Evolutionary conservation across 2,113 vertebrate species (phyloP).

Genomic region (Helogale parvula): DNA sequence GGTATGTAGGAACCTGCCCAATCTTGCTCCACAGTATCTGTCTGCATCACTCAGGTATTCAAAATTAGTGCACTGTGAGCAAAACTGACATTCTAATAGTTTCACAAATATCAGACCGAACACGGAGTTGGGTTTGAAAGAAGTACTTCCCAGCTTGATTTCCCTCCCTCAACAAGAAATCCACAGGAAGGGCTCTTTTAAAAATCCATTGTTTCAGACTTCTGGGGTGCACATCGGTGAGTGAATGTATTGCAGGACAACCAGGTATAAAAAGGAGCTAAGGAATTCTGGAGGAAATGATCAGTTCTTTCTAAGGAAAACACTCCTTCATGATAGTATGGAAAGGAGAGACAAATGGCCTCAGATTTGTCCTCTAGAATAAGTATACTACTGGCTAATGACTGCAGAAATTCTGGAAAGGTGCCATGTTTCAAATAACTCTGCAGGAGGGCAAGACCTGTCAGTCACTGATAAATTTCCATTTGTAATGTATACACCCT

Average conservation of each 20-base stretch:
- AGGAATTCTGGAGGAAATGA: not conserved
- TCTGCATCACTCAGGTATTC: not conserved
- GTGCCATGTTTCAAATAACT: not conserved
- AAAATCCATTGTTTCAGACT: conserved; percentile 50
- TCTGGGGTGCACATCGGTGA: accelerated
- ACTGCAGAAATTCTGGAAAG: not conserved
- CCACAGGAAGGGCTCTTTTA: conserved; percentile 11
- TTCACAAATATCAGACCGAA: not conserved
- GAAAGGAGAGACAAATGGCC: not conserved
- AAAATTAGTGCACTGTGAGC: not conserved
- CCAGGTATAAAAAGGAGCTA: not conserved
- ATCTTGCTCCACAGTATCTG: not conserved
- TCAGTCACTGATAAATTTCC: not conserved
- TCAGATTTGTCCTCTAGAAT: not conserved
- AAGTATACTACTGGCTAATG: not conserved
- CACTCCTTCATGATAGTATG: too few relatives aligned
- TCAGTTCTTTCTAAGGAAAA: not conserved
- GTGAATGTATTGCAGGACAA: not conserved
- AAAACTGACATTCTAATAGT: not conserved
- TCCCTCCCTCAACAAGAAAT: conserved; percentile 43
- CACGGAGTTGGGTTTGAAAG: not conserved
- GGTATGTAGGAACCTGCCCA: conserved; percentile 15
- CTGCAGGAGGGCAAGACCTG: not conserved
- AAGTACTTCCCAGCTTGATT: not conserved
- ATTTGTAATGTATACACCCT: accelerated